These are phyloP conservation scores for Pseudolaguvia tuberculata DNA, from an alignment of 2,113 vertebrate genomes.

Conservation along the genomic window DNA sequence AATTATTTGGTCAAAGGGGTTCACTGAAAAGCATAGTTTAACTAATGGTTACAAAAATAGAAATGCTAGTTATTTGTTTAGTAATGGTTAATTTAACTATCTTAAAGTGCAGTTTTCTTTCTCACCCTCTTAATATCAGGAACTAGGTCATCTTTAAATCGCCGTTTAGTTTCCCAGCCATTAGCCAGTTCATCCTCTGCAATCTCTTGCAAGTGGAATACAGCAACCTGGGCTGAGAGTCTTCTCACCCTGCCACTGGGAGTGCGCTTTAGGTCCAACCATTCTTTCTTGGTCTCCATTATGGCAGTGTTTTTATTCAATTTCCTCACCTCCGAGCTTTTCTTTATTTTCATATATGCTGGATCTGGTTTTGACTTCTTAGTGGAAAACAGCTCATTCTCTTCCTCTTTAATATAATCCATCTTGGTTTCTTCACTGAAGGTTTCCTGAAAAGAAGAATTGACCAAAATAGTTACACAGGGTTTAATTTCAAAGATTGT, in stretches of 20 bases:
- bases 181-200: slow-evolving; percentile 89
- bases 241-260: slow-evolving; percentile 90
- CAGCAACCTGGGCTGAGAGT: slow-evolving; percentile 88
- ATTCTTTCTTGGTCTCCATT: slow-evolving; percentile 54
- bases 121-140: slow-evolving; percentile 91
- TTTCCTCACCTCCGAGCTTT: slow-evolving; percentile 42
- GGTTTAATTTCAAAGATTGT: background rate
- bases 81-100: background rate
- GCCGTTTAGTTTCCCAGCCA: slow-evolving; percentile 87
- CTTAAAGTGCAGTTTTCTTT: background rate
- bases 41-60: background rate
- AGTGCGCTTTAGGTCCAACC: slow-evolving; percentile 85
- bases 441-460: slow-evolving; percentile 6
- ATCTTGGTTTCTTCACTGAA: slow-evolving; percentile 20
- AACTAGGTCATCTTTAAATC: slow-evolving; percentile 94
- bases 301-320: slow-evolving; percentile 59
- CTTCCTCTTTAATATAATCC: slow-evolving; percentile 23
- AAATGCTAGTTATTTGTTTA: background rate
- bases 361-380: slow-evolving; percentile 53
- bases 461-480: background rate
- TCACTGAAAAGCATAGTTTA: background rate
- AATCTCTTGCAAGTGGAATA: slow-evolving; percentile 97
- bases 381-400: slow-evolving; percentile 49
- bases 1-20: no score
- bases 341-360: slow-evolving; percentile 49